Percentiles rank a stretch among this genome's conserved stretches.
These are phyloP conservation scores for Limulus polyphemus DNA, from an alignment of 2,888 invertebrate species.

Conservation along the genomic window DNA sequence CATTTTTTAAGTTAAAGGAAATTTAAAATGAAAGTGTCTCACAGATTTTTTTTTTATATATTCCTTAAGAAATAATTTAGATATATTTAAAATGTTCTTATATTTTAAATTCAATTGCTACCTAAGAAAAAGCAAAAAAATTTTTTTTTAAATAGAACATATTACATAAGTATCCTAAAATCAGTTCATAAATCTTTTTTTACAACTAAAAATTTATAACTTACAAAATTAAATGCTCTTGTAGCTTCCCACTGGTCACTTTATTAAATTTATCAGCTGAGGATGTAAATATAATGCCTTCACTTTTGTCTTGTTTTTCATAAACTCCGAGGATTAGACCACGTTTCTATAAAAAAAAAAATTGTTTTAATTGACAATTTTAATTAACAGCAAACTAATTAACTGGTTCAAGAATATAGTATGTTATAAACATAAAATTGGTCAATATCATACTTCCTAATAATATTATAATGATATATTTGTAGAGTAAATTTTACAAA, in stretches of 20 bases:
- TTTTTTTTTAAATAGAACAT: not conserved
- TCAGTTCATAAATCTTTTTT: not conserved
- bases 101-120: too few species aligned
- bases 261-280: conserved; percentile 10
- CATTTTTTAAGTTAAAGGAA: not conserved
- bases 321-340: conserved; percentile 13
- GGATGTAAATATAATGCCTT: conserved; percentile 6
- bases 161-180: not conserved
- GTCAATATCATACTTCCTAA: too few species aligned
- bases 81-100: not conserved
- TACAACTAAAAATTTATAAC: conserved; percentile 1
- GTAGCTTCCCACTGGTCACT: conserved; percentile 6
- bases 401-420: too few species aligned
- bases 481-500: too few species aligned
- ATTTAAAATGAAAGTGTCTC: not conserved
- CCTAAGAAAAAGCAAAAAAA: too few species aligned
- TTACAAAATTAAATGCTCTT: conserved; percentile 8
- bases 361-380: too few species aligned
- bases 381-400: too few species aligned
- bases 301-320: conserved; percentile 11
- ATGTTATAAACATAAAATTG: too few species aligned
- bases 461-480: too few species aligned
- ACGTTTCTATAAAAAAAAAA: conserved; percentile 9
- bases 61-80: not conserved
- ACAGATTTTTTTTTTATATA: not conserved